Conservation (phyloP, 2,113 vertebrate genomes). For the Chlamydotis undulata region DNA sequence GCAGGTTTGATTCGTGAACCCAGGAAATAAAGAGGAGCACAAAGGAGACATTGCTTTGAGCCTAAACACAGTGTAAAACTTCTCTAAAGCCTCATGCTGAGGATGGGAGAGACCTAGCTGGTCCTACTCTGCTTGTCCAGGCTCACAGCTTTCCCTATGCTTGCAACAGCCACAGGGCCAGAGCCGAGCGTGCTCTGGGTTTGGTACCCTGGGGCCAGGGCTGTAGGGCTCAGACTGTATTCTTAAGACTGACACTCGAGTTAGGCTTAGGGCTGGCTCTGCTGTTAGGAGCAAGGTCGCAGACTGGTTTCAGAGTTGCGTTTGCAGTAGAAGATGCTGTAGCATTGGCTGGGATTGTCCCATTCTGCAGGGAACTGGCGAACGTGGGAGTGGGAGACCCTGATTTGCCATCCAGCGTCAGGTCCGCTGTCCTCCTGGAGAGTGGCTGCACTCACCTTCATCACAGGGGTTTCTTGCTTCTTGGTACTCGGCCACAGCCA, state of each 20-base stretch:
- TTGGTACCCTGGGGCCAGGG: background rate
- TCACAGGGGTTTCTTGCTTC: rapidly evolving
- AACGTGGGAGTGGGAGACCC: background rate
- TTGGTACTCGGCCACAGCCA: background rate
- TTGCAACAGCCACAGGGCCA: background rate
- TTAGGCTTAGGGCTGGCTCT: background rate
- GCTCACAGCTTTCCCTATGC: background rate
- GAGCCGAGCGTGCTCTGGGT: background rate
- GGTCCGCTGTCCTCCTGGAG: background rate
- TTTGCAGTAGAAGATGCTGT: background rate
- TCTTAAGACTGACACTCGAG: rapidly evolving
- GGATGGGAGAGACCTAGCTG: background rate
- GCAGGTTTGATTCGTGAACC: background rate
- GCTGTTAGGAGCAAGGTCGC: background rate
- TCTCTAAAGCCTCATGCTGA: background rate
- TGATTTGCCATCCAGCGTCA: background rate
- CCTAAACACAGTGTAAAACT: background rate
- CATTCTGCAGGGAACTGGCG: background rate
- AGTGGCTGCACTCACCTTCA: background rate
- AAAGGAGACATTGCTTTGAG: background rate
- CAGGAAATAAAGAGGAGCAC: background rate
- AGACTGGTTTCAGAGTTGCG: background rate
- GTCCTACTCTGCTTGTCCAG: background rate
- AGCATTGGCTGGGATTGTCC: background rate
- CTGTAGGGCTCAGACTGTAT: background rate